Conservation (phyloP, 2,888 invertebrate genomes). For the Cheilosia soror region DNA sequence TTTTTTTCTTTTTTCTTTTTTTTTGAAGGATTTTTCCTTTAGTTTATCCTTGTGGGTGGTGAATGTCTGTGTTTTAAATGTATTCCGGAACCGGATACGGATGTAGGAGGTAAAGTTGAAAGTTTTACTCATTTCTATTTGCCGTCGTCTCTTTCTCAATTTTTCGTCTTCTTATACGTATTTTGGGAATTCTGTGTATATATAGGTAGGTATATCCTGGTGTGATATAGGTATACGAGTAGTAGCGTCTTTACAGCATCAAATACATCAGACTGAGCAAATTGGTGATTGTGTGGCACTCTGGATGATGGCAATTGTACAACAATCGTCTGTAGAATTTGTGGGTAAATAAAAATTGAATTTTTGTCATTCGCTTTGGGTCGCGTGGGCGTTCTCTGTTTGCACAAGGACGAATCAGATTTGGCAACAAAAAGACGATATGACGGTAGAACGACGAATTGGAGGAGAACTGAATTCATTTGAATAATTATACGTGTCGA, state of each 20-base stretch:
- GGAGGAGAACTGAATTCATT: not conserved
- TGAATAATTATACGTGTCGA: not conserved
- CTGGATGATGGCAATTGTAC: conserved; percentile 44
- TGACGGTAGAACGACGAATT: not conserved
- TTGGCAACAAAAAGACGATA: conserved; percentile 3
- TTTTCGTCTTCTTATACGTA: conserved; percentile 25
- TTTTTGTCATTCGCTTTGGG: conserved; percentile 62
- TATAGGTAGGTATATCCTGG: conserved; percentile 15
- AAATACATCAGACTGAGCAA: not conserved
- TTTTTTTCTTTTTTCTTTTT: not conserved
- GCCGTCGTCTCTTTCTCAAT: conserved; percentile 60
- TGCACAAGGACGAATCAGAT: conserved; percentile 64
- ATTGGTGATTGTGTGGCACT: conserved; percentile 25
- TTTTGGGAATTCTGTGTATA: conserved; percentile 25
- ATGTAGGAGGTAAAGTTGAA: conserved; percentile 30
- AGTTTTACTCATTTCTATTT: conserved; percentile 62
- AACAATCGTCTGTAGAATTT: conserved; percentile 51
- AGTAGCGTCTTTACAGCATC: not conserved
- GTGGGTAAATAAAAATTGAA: conserved; percentile 56
- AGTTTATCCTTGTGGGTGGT: conserved; percentile 39
- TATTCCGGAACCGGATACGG: conserved; percentile 36
- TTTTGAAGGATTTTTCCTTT: conserved; percentile 32
- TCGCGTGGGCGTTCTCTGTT: conserved; percentile 57
- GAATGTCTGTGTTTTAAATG: conserved; percentile 45
- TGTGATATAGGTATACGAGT: conserved; percentile 5